These are phyloP conservation scores for Accipiter virgatus DNA, from an alignment of 2,113 vertebrate genomes.

Conservation along the genomic window DNA sequence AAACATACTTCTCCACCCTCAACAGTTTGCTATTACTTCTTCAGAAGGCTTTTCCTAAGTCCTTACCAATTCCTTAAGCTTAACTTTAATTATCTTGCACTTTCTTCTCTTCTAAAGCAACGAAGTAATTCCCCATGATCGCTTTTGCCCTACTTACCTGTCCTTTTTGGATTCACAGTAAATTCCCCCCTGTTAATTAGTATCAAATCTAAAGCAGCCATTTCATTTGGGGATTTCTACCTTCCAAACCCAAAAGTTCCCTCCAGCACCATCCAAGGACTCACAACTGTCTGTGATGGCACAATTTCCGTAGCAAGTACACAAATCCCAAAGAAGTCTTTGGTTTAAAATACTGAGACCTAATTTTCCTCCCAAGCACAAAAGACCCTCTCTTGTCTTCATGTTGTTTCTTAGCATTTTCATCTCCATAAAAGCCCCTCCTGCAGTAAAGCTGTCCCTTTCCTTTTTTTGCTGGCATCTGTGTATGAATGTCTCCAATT, in stretches of 20 bases:
- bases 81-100: neutral
- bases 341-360: neutral
- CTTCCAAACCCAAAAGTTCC: neutral
- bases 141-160: neutral
- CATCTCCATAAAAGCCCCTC: neutral
- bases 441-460: neutral
- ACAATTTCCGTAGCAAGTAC: neutral
- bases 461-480: neutral
- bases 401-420: neutral
- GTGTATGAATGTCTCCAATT: neutral
- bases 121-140: neutral
- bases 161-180: neutral
- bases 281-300: neutral
- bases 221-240: neutral
- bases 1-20: neutral
- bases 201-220: neutral
- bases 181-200: neutral
- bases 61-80: neutral
- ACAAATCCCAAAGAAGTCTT: neutral
- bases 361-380: neutral
- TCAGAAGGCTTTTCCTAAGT: neutral
- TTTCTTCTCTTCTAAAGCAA: neutral
- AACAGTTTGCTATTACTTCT: neutral
- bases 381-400: neutral
- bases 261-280: neutral